These are phyloP conservation scores for Phasianus colchicus DNA, from an alignment of 2,113 vertebrate genomes.

Conservation along the genomic window DNA sequence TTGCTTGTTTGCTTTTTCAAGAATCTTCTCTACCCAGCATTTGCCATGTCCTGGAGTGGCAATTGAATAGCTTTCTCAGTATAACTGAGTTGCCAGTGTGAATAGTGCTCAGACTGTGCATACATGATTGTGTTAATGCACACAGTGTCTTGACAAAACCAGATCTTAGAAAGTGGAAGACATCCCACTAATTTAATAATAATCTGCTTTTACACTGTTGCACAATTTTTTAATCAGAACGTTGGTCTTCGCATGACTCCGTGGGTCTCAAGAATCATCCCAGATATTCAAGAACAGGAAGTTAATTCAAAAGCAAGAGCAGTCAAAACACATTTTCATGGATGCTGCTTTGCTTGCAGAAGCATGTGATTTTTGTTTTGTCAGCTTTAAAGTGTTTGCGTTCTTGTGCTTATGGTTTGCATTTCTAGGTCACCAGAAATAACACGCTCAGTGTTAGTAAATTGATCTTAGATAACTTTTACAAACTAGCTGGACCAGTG, in stretches of 20 bases:
- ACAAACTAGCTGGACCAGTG: neutral
- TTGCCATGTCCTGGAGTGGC: neutral
- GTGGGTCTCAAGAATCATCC: neutral
- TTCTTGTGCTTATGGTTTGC: neutral
- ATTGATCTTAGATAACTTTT: conserved; percentile 4
- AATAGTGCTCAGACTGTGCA: neutral
- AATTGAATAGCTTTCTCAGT: neutral
- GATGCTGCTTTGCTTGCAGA: conserved; percentile 22
- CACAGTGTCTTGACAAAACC: neutral
- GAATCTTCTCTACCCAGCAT: neutral
- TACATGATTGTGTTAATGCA: neutral
- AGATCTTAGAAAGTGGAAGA: neutral
- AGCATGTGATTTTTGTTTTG: neutral
- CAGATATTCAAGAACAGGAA: neutral
- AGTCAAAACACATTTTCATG: neutral
- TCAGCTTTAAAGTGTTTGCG: neutral
- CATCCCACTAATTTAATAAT: neutral
- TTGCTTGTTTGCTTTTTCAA: neutral
- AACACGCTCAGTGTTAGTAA: neutral
- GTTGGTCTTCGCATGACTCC: neutral
- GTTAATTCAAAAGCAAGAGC: neutral
- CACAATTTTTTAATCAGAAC: neutral
- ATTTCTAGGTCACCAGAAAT: conserved; percentile 14
- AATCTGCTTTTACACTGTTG: neutral
- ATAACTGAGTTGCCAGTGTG: neutral